Percentiles rank a stretch among this genome's conserved stretches.
Conservation (phyloP, 2,888 invertebrate genomes). For the Geotrupes spiniger region DNA sequence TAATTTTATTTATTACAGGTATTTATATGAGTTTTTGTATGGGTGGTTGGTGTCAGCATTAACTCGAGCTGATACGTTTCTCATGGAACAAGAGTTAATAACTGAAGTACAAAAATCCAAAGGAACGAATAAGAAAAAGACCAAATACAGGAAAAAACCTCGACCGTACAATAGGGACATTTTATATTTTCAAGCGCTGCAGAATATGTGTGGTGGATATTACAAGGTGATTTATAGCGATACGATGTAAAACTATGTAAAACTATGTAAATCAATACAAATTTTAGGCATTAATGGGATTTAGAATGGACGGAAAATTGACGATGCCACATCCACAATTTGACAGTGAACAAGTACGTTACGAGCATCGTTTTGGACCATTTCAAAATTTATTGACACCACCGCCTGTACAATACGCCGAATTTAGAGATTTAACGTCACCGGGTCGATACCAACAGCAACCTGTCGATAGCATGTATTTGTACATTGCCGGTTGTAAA, state of each 20-base stretch:
- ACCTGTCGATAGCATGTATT: conserved; percentile 54
- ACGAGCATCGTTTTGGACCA: conserved; percentile 90
- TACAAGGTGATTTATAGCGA: conserved; percentile 66
- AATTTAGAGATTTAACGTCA: conserved; percentile 83
- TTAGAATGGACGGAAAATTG: conserved; percentile 84
- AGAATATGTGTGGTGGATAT: conserved; percentile 93
- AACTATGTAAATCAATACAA: not conserved
- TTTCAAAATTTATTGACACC: conserved; percentile 84
- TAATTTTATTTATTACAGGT: conserved; percentile 56
- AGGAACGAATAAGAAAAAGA: conserved; percentile 63
- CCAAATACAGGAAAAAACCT: conserved; percentile 56
- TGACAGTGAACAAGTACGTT: conserved; percentile 91
- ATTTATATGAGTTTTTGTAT: conserved; percentile 90
- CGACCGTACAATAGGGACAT: conserved; percentile 80
- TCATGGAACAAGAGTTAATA: conserved; percentile 64
- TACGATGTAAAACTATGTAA: too few species aligned
- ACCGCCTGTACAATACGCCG: conserved; percentile 86
- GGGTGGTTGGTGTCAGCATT: conserved; percentile 92
- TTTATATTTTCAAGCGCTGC: conserved; percentile 85
- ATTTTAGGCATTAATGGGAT: conserved; percentile 79
- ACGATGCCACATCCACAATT: conserved; percentile 82
- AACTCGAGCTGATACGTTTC: conserved; percentile 81
- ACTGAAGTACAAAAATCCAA: conserved; percentile 52
- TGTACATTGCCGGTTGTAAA: conserved; percentile 83
- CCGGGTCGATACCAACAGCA: conserved; percentile 56